Percentiles rank a stretch among this genome's conserved stretches.
Conservation (phyloP, 2,113 vertebrate genomes). For the Forbesichthys papilliferus region DNA sequence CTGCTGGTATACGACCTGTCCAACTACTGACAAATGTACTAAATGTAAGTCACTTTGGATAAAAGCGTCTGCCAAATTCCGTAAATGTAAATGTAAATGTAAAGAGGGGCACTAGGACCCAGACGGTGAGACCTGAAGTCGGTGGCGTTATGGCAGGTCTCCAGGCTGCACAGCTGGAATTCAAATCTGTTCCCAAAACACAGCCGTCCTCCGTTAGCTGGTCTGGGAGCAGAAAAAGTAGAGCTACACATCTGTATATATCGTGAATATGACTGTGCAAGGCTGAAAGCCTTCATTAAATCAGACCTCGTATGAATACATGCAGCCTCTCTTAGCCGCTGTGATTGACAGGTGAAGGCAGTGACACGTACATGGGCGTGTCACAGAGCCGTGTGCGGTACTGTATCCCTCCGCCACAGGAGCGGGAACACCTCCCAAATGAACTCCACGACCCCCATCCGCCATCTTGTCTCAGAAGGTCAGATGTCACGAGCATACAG, state of each 20-base stretch:
- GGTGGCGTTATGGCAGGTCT: constrained; percentile 82
- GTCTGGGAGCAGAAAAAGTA: constrained; percentile 70
- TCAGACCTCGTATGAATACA: neutral
- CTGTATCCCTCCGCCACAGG: constrained; percentile 88
- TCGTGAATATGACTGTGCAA: neutral
- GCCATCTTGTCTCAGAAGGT: constrained; percentile 92
- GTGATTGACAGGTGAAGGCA: neutral
- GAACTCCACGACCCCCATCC: constrained; percentile 92
- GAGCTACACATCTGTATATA: neutral
- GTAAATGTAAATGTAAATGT: too few relatives aligned
- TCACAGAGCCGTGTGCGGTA: constrained; percentile 89
- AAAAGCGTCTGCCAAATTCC: too few relatives aligned
- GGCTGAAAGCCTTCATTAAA: neutral
- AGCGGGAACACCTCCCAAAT: constrained; percentile 89
- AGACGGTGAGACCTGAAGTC: constrained; percentile 82
- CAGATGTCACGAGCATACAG: constrained; percentile 90
- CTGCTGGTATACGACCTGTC: too few relatives aligned
- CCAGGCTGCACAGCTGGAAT: constrained; percentile 89
- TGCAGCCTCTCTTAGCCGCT: too few relatives aligned
- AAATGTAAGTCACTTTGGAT: too few relatives aligned
- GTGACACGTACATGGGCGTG: constrained; percentile 86
- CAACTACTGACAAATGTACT: too few relatives aligned
- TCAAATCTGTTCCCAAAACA: constrained; percentile 91
- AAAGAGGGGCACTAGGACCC: neutral
- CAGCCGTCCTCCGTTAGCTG: constrained; percentile 89